Conservation (phyloP, 2,888 invertebrate species). For the Cactoblastis cactorum region DNA sequence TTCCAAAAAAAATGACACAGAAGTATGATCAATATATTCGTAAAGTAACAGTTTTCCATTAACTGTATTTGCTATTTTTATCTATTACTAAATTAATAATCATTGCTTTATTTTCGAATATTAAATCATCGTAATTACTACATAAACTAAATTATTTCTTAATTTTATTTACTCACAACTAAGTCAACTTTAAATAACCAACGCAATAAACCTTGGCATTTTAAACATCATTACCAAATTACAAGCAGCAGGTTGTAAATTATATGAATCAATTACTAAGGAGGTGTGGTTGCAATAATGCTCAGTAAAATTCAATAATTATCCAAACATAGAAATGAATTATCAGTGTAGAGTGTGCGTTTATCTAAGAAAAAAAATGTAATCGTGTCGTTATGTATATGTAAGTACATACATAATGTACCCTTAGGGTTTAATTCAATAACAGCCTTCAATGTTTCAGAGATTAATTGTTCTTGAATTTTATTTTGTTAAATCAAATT, state of each 20-base stretch:
- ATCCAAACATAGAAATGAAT: neutral
- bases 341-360: neutral
- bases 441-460: no score
- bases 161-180: neutral
- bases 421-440: no score
- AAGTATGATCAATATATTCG: neutral
- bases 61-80: no score
- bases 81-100: neutral
- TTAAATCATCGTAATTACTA: neutral
- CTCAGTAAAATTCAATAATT: neutral
- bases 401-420: no score
- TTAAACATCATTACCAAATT: conserved; percentile 44
- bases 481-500: no score
- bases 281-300: conserved; percentile 6
- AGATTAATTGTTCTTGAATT: no score
- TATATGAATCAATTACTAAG: conserved; percentile 46
- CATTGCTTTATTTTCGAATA: neutral
- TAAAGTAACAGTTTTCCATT: no score
- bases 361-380: no score
- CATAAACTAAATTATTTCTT: neutral
- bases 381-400: no score
- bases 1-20: neutral
- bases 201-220: conserved; percentile 57
- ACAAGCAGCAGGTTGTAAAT: conserved; percentile 35
- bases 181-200: neutral